phyloP scores from a whole-genome alignment of 2,888 invertebrate species.

The Diaperis boleti region DNA sequence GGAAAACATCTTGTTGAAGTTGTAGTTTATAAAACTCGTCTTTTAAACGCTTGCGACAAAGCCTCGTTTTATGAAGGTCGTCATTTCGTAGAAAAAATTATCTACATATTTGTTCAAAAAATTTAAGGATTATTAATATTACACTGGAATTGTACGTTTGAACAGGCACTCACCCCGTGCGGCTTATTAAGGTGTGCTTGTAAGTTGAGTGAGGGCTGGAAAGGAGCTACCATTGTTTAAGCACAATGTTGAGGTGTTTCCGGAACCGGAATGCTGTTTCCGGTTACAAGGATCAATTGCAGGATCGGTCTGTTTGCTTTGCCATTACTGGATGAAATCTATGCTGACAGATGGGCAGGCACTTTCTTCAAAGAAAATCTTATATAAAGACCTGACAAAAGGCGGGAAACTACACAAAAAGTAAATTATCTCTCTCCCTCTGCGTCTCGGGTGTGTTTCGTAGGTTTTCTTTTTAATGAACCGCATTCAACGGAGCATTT shows the following conservation, averaged over 20 bases:
- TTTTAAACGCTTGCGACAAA: too few relatives aligned
- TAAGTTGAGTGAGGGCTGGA: constrained; percentile 15
- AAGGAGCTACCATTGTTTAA: constrained; percentile 42
- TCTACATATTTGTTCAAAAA: too few relatives aligned
- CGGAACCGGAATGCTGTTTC: constrained; percentile 55
- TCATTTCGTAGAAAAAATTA: too few relatives aligned
- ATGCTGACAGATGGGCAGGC: constrained; percentile 45
- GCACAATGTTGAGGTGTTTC: constrained; percentile 58
- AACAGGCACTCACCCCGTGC: constrained; percentile 10
- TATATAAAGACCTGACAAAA: constrained; percentile 25
- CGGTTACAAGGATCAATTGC: constrained; percentile 60
- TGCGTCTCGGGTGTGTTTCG: constrained; percentile 7
- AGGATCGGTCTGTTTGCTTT: constrained; percentile 61
- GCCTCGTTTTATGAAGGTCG: too few relatives aligned
- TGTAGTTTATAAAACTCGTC: too few relatives aligned
- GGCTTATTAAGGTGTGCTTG: constrained; percentile 19
- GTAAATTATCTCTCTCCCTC: constrained; percentile 11
- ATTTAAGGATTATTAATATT: not conserved
- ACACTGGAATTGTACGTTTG: not conserved
- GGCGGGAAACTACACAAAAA: constrained; percentile 27
- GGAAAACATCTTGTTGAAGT: too few relatives aligned
- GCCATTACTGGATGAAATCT: constrained; percentile 61
- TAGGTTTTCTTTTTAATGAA: constrained; percentile 14
- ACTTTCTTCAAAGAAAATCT: constrained; percentile 36
- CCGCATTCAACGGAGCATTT: constrained; percentile 4